phyloP scores from a whole-genome alignment of 2,797 vertebrate species.

The Loriculus beryllinus region DNA sequence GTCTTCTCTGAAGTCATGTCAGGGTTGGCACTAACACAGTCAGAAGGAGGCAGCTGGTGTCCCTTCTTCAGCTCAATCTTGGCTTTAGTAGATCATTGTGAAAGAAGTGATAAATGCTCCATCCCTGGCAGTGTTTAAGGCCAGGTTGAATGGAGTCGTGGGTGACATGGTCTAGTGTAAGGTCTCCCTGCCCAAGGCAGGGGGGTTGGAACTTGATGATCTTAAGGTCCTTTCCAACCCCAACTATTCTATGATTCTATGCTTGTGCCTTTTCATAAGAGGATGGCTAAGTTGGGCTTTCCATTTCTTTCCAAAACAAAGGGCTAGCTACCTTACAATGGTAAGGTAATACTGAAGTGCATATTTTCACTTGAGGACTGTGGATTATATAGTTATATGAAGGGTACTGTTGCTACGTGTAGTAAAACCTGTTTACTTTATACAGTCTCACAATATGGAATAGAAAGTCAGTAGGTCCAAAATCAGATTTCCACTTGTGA shows the following conservation, averaged over 20 bases:
- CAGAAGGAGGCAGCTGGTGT: neutral
- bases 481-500: neutral
- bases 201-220: neutral
- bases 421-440: neutral
- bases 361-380: neutral
- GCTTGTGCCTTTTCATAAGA: neutral
- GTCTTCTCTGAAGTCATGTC: neutral
- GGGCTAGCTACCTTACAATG: neutral
- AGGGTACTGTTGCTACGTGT: neutral
- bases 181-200: neutral
- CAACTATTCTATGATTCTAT: neutral
- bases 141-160: neutral
- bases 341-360: neutral
- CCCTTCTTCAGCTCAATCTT: neutral
- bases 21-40: neutral
- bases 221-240: neutral
- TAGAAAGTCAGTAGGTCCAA: neutral
- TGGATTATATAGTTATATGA: neutral
- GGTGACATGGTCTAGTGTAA: neutral
- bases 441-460: neutral
- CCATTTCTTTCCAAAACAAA: neutral
- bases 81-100: neutral
- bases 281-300: neutral
- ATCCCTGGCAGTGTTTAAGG: neutral
- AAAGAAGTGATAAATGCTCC: neutral